Percentiles rank a stretch among this genome's conserved stretches.
Evolutionary conservation across 1,140 invertebrate genomes (phyloP).

Genomic region (Doryteuthis pealeii): DNA sequence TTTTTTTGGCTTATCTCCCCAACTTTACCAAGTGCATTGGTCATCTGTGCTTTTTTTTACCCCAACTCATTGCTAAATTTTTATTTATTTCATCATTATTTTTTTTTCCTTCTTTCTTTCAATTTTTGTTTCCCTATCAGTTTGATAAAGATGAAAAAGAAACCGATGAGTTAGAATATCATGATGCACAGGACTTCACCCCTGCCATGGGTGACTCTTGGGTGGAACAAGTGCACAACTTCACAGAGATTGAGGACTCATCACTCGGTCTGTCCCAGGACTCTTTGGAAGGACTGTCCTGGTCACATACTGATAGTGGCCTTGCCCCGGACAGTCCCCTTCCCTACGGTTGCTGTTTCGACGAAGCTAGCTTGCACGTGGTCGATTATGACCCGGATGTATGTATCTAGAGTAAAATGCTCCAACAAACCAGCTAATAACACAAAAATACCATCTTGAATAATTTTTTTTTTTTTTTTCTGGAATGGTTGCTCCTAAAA

Average conservation of each 20-base stretch:
- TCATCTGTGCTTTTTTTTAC: not conserved
- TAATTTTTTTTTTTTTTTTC: too few relatives aligned
- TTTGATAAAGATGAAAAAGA: conserved; percentile 14
- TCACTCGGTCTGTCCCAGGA: conserved; percentile 30
- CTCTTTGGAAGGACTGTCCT: conserved; percentile 22
- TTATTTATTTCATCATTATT: conserved; percentile 4
- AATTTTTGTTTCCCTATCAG: not conserved
- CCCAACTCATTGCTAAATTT: not conserved
- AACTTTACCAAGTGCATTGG: not conserved
- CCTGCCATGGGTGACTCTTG: conserved; percentile 20
- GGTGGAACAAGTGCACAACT: conserved; percentile 25
- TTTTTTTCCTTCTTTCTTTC: not conserved
- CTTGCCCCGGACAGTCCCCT: not conserved
- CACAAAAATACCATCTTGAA: too few relatives aligned
- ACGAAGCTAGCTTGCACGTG: not conserved
- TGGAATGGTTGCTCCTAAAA: too few relatives aligned
- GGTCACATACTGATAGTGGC: conserved; percentile 11
- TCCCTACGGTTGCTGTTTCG: conserved; percentile 7
- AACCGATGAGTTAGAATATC: conserved; percentile 14
- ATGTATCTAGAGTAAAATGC: not conserved
- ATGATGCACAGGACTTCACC: not conserved
- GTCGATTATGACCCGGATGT: conserved; percentile 3
- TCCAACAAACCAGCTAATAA: not conserved
- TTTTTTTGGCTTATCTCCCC: not conserved
- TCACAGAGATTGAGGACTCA: conserved; percentile 29